Percentiles rank a stretch among this genome's conserved stretches.
phyloP scores from a whole-genome alignment of 2,113 vertebrate species.

The Notechis scutatus region DNA sequence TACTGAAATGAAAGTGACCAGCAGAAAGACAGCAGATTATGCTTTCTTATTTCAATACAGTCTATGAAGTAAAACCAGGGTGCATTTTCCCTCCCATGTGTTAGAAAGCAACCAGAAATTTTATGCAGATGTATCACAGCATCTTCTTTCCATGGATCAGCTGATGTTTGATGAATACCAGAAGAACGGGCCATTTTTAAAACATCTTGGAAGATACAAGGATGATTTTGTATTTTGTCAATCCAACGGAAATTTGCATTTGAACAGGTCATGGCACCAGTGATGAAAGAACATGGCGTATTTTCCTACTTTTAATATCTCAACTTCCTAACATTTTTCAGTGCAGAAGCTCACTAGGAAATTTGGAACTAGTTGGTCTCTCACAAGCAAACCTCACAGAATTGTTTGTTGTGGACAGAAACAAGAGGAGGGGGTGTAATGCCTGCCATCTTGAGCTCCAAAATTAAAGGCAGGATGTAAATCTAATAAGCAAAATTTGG shows the following conservation, averaged over 20 bases:
- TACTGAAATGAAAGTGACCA: conserved; percentile 1
- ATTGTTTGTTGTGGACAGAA: not conserved
- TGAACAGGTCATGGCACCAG: not conserved
- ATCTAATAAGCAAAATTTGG: not conserved
- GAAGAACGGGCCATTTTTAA: not conserved
- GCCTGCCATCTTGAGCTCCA: not conserved
- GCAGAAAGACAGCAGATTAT: not conserved
- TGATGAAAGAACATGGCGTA: not conserved
- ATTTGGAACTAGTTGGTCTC: not conserved
- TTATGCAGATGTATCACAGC: not conserved
- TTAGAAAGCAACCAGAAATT: not conserved
- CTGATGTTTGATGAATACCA: not conserved
- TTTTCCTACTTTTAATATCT: not conserved
- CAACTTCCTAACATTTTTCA: not conserved
- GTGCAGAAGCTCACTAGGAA: not conserved
- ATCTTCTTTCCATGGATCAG: not conserved
- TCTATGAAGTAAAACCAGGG: not conserved
- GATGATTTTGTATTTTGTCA: not conserved
- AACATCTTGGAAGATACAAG: not conserved
- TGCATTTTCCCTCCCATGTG: not conserved
- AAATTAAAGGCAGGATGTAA: not conserved
- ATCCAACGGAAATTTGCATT: not conserved
- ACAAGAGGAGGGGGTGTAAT: not conserved
- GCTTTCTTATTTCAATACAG: not conserved
- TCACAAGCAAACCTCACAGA: not conserved